Evolutionary conservation across 2,797 vertebrate genomes (phyloP), one percentile per base, ranked within the genome.

Genomic region (Hipposideros larvatus): DNA sequence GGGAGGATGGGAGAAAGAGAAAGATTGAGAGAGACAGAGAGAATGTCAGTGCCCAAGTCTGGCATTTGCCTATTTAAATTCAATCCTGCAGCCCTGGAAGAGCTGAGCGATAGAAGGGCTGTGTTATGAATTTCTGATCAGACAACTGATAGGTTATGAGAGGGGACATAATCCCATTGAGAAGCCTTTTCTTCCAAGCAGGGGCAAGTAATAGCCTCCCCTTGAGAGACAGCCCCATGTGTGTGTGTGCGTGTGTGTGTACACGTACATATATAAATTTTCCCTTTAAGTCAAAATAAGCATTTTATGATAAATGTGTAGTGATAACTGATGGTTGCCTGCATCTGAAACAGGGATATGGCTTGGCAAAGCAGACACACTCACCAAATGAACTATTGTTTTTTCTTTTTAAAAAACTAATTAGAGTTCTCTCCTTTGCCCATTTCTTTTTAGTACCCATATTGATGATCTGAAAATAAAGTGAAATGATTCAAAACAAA

Each of bases 21-120:
- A 94, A 98, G 98, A 98, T 86, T 97, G 97, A 98, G 98, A 95
- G 97, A 98, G 98, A 97, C 96, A 95, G 93, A 97, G 98, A 98
- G 98, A 98, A 98, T 98, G 98, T 99, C 98, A 98, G 98, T 95
- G 94, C 98, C 98, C 98, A 98, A 98, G 98, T 97, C 98, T 98
- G 98, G 98, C 98, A 99, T 99, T 99, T 99, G 98, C 98, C 98
- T 99, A 99, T 99, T 99, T 99, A 99, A 99, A 99, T 99, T 98
- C 98, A 99, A 98, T 98, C 98, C 98, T 96, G 98, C 98, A 98
- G 98, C 98, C 98, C 97, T 98, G 85, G 97, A 97, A 34, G 87
- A 96, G 98, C 98, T 98, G 98, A 97, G 98, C 98, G 98, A 98
- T 98, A 98, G 99, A 99, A 98, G 98, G 97, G 97, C 98, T 97